phyloP scores from a whole-genome alignment of 2,888 invertebrate species.

The Caenorhabditis wallacei region DNA sequence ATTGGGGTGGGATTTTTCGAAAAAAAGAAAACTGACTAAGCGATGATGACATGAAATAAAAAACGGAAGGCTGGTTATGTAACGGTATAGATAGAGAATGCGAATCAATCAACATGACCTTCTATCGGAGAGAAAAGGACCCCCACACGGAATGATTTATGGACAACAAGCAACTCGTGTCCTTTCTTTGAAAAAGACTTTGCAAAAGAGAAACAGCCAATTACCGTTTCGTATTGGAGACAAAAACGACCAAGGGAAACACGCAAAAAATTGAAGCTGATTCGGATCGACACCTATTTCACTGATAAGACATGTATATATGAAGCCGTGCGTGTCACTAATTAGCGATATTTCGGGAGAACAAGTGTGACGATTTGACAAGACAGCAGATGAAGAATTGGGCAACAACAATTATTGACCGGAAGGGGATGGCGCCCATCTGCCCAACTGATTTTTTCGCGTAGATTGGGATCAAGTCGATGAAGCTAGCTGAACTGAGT shows the following conservation, averaged over 20 bases:
- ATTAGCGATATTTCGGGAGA: background rate
- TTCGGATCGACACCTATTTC: slow-evolving; percentile 41
- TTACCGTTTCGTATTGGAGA: slow-evolving; percentile 16
- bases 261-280: slow-evolving; percentile 26
- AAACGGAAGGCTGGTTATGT: background rate
- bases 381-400: background rate
- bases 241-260: background rate
- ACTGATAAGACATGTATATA: background rate
- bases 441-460: background rate
- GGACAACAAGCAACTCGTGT: slow-evolving; percentile 43
- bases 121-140: background rate
- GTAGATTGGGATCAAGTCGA: background rate
- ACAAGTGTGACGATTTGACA: background rate
- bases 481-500: no score
- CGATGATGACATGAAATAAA: background rate
- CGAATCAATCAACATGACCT: slow-evolving; percentile 58
- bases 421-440: slow-evolving; percentile 45
- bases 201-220: slow-evolving; percentile 26
- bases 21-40: slow-evolving; percentile 21
- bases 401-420: slow-evolving; percentile 38
- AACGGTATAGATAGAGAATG: background rate
- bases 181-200: background rate
- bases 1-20: background rate
- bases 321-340: background rate
- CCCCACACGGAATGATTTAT: slow-evolving; percentile 49